Base-by-base conservation (phyloP, 2,113 vertebrate species). In the Lethenteron reissneri region DNA sequence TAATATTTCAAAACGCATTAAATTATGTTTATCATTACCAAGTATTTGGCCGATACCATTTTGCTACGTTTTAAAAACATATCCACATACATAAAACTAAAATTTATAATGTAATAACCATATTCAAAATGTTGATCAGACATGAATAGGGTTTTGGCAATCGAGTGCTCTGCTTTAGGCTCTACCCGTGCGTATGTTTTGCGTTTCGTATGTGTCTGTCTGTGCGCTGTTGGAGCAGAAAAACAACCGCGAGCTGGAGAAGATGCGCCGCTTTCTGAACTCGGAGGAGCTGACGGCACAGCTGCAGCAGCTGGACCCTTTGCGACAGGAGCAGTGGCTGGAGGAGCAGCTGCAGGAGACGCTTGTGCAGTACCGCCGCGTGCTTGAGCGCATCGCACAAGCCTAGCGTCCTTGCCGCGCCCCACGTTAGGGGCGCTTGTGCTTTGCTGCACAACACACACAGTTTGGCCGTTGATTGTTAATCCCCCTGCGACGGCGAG, bases 251-350 rank as follows among this genome's bases (percentile, higher is more conserved):
- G 64, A 68, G 64, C 9, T 68, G 21, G 64, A n/a, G 21, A 68
- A 68, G 64, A 68, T 68, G 64, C 64, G 64, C n/a, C 64, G 64
- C 21, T 68, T 68, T 21, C 64, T 68, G 64, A 68, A 68, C 9
- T 21, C 64, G n/a, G 64, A 68, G 64, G 64, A 68, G 64, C 64
- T 68, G 64, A 21, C n/a, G n/a, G n/a, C 8, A 17, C 64, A 68
- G 64, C 64, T 68, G 11, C 64, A 68, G 64, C 64, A 68, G 64
- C 64, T 68, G 64, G 64, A 68, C 21, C 8, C 21, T 21, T 11
- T 17, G 64, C 64, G 21, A 68, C 64, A 68, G 64, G n/a, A 68
- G 64, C n/a, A 68, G n/a, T 68, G 64, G 64, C 64, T 68, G 64
- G 64, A 68, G 64, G 21, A 68, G 64, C n/a, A 68, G 21, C 21